These are phyloP conservation scores for Bostrychus sinensis DNA, from an alignment of 2,113 vertebrate species.

Conservation along the genomic window DNA sequence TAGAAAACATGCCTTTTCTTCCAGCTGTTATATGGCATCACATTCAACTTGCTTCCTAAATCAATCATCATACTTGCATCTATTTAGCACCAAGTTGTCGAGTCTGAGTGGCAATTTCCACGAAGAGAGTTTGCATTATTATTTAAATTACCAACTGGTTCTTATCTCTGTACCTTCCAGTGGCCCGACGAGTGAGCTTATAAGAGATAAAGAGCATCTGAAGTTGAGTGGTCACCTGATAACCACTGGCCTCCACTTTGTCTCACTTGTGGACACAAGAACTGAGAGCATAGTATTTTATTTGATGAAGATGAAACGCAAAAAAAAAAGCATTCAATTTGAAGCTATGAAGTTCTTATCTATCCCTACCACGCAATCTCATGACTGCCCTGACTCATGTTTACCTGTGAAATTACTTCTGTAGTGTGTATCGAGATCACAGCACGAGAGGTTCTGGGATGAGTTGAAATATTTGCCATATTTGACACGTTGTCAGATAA, in stretches of 20 bases:
- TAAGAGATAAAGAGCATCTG: conserved; percentile 27
- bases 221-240: conserved; percentile 33
- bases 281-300: conserved; percentile 15
- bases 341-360: neutral
- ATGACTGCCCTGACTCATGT: conserved; percentile 8
- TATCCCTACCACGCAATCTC: neutral
- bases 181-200: conserved; percentile 19
- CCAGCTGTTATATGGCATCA: neutral
- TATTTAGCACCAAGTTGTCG: neutral
- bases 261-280: conserved; percentile 40
- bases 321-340: neutral
- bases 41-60: neutral
- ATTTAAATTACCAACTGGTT: neutral
- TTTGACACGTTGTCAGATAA: conserved; percentile 52
- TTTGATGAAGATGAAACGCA: conserved; percentile 21
- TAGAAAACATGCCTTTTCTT: neutral
- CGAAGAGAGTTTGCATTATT: neutral
- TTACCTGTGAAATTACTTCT: conserved; percentile 44
- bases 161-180: conserved; percentile 37
- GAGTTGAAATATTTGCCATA: conserved; percentile 23
- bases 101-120: conserved; percentile 6
- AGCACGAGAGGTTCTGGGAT: conserved; percentile 17
- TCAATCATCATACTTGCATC: neutral
- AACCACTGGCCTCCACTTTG: conserved; percentile 54
- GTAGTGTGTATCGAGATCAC: neutral